These are phyloP conservation scores for Autographa gamma DNA, from an alignment of 2,888 invertebrate genomes.

Conservation along the genomic window DNA sequence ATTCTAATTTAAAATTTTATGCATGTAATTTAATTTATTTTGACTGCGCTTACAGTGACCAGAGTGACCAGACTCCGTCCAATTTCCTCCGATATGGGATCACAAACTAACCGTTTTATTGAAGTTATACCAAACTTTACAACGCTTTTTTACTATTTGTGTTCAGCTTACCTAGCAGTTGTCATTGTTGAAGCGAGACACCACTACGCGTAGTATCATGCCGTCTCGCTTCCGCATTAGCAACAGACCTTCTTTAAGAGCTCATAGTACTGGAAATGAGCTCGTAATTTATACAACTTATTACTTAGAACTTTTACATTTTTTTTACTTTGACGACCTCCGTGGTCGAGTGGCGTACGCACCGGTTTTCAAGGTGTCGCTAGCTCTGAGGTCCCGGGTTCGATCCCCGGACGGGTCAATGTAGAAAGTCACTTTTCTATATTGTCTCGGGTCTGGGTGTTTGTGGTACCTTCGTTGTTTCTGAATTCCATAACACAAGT, in stretches of 20 bases:
- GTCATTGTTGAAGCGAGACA: neutral
- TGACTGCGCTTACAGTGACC: neutral
- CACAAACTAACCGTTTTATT: slow-evolving; percentile 56
- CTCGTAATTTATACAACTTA: slow-evolving; percentile 42
- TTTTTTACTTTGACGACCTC: too few species aligned
- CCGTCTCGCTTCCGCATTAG: slow-evolving; percentile 30
- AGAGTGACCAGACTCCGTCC: slow-evolving; percentile 9
- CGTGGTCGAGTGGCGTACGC: too few species aligned
- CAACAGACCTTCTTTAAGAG: neutral
- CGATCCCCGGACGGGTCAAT: too few species aligned
- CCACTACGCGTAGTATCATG: neutral
- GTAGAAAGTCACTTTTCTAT: too few species aligned
- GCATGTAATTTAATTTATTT: slow-evolving; percentile 1
- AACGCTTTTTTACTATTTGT: slow-evolving; percentile 50
- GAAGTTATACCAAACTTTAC: slow-evolving; percentile 53
- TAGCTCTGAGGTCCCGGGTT: too few species aligned
- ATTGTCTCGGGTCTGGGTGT: too few species aligned
- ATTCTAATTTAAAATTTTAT: too few species aligned
- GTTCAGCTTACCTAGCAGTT: neutral
- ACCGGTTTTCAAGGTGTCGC: too few species aligned
- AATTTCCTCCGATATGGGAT: slow-evolving; percentile 29
- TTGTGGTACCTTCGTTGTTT: too few species aligned
- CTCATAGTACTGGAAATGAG: slow-evolving; percentile 2
- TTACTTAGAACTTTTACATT: slow-evolving; percentile 20
- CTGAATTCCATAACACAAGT: too few species aligned